Evolutionary conservation across 2,113 vertebrate genomes (phyloP).

Genomic region (Actenoides lindsayi): DNA sequence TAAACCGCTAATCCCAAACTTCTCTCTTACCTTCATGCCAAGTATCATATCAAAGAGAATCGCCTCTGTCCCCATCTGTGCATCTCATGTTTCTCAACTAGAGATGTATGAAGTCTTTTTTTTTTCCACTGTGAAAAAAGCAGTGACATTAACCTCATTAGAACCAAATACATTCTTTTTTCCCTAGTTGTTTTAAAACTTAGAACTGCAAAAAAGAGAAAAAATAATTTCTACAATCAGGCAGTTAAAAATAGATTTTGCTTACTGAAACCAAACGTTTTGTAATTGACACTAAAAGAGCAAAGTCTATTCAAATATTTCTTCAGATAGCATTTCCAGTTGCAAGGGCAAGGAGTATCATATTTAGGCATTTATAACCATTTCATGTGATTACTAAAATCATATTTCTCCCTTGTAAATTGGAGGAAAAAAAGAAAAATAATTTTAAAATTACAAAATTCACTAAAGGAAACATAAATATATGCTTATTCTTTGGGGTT

Average conservation of each 20-base stretch:
- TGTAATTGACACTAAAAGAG: background rate
- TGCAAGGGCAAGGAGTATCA: background rate
- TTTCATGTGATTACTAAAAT: background rate
- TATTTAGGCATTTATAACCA: background rate
- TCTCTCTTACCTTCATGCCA: background rate
- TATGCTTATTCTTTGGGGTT: background rate
- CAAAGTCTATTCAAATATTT: background rate
- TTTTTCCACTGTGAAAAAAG: background rate
- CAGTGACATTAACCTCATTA: background rate
- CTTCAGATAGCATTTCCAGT: background rate
- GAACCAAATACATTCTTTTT: background rate
- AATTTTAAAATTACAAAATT: background rate
- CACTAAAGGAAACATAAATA: background rate
- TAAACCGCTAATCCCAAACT: background rate
- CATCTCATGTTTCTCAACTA: background rate
- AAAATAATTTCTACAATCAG: background rate
- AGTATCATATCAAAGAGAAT: background rate
- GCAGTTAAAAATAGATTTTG: background rate
- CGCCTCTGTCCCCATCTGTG: background rate
- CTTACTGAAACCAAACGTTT: background rate
- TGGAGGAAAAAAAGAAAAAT: accelerated
- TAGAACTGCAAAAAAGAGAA: background rate
- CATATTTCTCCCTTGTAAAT: background rate
- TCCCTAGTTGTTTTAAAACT: background rate
- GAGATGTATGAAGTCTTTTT: background rate